Evolutionary conservation across 2,113 vertebrate species (phyloP).

Genomic region (Zingel zingel): DNA sequence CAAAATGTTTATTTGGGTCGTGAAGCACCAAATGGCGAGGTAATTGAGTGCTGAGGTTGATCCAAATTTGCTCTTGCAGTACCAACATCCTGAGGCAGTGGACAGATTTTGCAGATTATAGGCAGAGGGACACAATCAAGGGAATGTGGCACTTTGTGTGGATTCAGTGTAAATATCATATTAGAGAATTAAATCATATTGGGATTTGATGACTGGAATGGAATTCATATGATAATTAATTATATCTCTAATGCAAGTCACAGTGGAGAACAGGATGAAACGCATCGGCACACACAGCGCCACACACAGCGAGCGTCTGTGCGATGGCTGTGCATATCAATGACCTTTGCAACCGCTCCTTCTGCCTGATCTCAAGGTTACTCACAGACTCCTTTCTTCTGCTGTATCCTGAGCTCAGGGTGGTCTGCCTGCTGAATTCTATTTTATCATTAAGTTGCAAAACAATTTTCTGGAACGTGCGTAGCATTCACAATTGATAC

Average conservation of each 20-base stretch:
- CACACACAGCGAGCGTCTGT: constrained; percentile 42
- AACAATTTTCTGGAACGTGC: constrained; percentile 26
- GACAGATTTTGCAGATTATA: constrained; percentile 62
- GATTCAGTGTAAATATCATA: constrained; percentile 47
- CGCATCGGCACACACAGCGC: constrained; percentile 43
- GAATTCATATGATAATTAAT: constrained; percentile 64
- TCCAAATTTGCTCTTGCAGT: constrained; percentile 69
- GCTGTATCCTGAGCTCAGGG: constrained; percentile 29
- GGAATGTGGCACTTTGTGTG: constrained; percentile 21
- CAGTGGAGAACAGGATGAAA: constrained; percentile 50
- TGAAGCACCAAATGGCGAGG: constrained; percentile 72
- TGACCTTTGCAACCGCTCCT: constrained; percentile 64
- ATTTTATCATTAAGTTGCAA: constrained; percentile 42
- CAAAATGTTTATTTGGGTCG: constrained; percentile 74
- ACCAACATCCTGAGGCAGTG: constrained; percentile 51
- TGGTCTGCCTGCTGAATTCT: constrained; percentile 41
- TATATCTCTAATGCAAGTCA: constrained; percentile 56
- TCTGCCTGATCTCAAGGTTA: constrained; percentile 74
- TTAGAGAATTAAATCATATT: constrained; percentile 40
- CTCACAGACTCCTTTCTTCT: constrained; percentile 56
- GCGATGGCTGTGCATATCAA: constrained; percentile 73
- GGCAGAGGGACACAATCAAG: constrained; percentile 29
- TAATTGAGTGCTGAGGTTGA: constrained; percentile 76
- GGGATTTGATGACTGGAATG: constrained; percentile 53
- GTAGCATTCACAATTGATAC: constrained; percentile 16